phyloP scores from a whole-genome alignment of 2,797 vertebrate species.

The Sarcoramphus papa region DNA sequence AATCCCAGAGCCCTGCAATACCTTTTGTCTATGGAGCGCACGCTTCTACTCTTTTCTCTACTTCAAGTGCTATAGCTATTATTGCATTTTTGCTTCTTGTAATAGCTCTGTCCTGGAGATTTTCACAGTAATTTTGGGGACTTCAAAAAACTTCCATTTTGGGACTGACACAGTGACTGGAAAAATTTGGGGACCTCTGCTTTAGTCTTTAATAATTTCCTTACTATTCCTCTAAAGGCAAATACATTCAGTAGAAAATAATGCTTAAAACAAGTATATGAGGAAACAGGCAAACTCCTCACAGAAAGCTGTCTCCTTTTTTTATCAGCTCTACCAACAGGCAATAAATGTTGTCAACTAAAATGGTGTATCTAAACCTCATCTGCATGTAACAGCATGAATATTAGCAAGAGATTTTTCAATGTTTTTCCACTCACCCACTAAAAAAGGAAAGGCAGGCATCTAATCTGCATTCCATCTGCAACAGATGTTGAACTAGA shows the following conservation, averaged over 20 bases:
- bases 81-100: neutral
- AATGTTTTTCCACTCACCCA: neutral
- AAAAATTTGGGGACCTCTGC: neutral
- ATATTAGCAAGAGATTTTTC: neutral
- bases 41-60: neutral
- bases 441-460: neutral
- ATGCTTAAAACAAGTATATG: neutral
- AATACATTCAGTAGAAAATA: neutral
- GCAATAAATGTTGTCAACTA: neutral
- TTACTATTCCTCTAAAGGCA: neutral
- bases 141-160: neutral
- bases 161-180: neutral
- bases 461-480: neutral
- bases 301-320: neutral
- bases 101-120: neutral
- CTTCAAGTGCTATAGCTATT: neutral
- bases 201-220: neutral
- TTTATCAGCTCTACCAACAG: neutral
- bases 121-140: neutral
- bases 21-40: neutral
- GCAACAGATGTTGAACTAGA: neutral
- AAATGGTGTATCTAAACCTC: neutral
- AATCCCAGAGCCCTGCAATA: neutral
- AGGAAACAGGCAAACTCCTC: neutral
- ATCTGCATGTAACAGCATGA: neutral